Conservation (phyloP, 2,113 vertebrate genomes). For the Fulmarus glacialis region DNA sequence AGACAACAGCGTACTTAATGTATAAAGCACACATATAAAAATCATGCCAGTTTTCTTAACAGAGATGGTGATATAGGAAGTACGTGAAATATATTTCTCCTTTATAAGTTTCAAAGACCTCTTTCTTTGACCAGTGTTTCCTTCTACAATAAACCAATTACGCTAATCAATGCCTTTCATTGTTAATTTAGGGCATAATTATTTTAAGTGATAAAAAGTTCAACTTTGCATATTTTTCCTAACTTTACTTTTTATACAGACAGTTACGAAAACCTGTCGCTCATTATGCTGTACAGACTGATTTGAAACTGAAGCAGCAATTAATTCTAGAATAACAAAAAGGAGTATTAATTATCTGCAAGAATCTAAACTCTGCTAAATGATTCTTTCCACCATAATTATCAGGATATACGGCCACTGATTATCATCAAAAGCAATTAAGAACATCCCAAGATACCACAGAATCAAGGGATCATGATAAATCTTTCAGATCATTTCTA, state of each 20-base stretch:
- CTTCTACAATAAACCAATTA: background rate
- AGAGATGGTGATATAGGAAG: background rate
- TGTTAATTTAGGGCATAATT: background rate
- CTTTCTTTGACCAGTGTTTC: background rate
- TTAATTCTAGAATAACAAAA: background rate
- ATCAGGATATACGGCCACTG: background rate
- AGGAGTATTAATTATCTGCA: background rate
- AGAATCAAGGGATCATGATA: background rate
- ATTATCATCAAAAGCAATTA: slow-evolving; percentile 2
- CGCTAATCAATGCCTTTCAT: background rate
- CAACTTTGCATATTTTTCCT: background rate
- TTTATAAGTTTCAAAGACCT: background rate
- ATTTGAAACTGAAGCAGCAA: background rate
- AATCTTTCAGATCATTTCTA: background rate
- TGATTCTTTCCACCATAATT: background rate
- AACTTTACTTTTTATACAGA: background rate
- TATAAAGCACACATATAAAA: background rate
- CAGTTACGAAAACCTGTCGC: background rate
- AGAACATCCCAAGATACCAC: background rate
- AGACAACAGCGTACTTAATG: background rate
- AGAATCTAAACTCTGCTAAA: background rate
- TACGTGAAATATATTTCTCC: background rate
- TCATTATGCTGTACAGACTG: background rate
- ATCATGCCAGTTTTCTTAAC: background rate
- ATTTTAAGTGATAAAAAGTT: background rate